Evolutionary conservation across 2,888 invertebrate genomes (phyloP), one percentile per base, ranked within the genome.

Genomic region (Drosophila eohydei): DNA sequence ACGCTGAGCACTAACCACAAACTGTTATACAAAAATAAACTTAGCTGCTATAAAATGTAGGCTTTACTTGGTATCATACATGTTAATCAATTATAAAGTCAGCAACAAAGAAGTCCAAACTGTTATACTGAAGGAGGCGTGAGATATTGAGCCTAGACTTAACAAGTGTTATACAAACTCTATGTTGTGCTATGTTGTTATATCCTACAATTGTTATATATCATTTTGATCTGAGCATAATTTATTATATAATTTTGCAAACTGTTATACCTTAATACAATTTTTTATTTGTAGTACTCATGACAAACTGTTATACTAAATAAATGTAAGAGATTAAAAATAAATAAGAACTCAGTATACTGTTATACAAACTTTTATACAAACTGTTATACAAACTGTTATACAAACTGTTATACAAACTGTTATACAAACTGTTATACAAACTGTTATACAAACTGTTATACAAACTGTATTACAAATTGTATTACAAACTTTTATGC

Each of bases 61-160:
- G 32, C 2, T 14, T 1, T 14, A 14, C 28, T 34, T 28, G 12
- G 11, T 55, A 7, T 12, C 26, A 4, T 28, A 28, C 3, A n/a
- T 7, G 28, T 26, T n/a, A 4, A 21, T 40, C 16, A 30, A 14
- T 11, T 16, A 30, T 1, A 16, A 11, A 50, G 16, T 16, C 21
- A n/a, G n/a, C 9, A 5, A n/a, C 11, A 38, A 38, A 11, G 0
- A 5, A 28, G n/a, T 26, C 14, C 1, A 21, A 51, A 40, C 34
- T 71, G 44, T 61, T 71, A 44, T 52, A 72, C 21, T 5, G 26
- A 44, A 36, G 36, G 6, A 6, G 21, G 21, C 21, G 21, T 21
- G 21, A 21, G 21, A 1, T 21, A 21, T 21, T 21, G 21, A 21
- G 21, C 21, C 21, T 21, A 21, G 21, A 21, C 21, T 21, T 21